Evolutionary conservation across 2,888 invertebrate genomes (phyloP).

Genomic region (Serripes groenlandicus): DNA sequence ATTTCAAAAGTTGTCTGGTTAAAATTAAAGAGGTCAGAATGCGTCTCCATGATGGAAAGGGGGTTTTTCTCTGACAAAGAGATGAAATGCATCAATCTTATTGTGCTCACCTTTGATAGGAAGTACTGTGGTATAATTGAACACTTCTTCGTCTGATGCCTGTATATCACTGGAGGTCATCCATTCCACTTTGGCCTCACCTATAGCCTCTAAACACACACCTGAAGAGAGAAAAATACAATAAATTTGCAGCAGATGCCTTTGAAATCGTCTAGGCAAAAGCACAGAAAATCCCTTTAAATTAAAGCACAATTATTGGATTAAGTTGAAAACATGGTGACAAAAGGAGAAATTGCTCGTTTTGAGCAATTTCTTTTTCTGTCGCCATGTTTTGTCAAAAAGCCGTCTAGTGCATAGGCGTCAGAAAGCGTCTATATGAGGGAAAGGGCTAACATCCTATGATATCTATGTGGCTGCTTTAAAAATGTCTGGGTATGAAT

Average conservation of each 20-base stretch:
- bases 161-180: conserved; percentile 84
- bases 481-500: too few species aligned
- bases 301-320: not conserved
- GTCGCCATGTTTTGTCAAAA: not conserved
- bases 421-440: not conserved
- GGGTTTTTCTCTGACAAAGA: too few species aligned
- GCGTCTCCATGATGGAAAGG: too few species aligned
- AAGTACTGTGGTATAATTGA: conserved; percentile 82
- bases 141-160: conserved; percentile 83
- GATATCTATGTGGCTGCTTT: too few species aligned
- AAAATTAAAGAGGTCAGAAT: too few species aligned
- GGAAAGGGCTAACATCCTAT: not conserved
- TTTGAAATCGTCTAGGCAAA: too few species aligned
- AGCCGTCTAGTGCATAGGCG: not conserved
- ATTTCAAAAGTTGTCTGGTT: too few species aligned
- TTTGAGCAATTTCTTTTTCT: not conserved
- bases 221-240: conserved; percentile 72
- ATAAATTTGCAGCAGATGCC: too few species aligned
- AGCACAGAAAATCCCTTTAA: not conserved
- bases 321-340: not conserved
- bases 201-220: conserved; percentile 82
- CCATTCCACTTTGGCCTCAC: conserved; percentile 83
- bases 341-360: not conserved
- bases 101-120: conserved; percentile 81
- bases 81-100: too few species aligned